Evolutionary conservation across 2,888 invertebrate species (phyloP).

Genomic region (Xestoiulus laeticollis): DNA sequence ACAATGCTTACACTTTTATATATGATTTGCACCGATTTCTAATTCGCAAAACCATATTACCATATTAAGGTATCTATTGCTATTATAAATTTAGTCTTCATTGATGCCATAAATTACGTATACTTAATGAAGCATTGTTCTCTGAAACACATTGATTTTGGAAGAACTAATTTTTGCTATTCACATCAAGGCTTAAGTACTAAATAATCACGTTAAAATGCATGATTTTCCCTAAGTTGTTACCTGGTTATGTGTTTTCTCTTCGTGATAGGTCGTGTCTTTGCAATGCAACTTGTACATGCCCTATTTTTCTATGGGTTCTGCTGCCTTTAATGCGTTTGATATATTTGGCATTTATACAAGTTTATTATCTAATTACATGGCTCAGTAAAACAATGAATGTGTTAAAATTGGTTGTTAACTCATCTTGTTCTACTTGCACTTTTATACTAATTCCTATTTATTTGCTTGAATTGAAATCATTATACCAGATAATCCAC

Average conservation of each 20-base stretch:
- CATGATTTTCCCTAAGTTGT: background rate
- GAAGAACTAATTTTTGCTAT: background rate
- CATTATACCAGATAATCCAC: too few species aligned
- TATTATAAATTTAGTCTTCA: background rate
- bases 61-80: too few species aligned
- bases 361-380: background rate
- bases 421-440: background rate
- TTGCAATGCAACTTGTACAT: background rate
- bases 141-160: background rate
- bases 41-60: too few species aligned
- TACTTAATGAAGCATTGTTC: slow-evolving; percentile 19
- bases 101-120: background rate
- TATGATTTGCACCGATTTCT: too few species aligned
- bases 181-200: background rate
- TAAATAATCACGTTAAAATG: background rate
- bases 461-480: too few species aligned
- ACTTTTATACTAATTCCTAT: background rate
- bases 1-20: too few species aligned
- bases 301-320: background rate
- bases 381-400: background rate
- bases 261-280: slow-evolving; percentile 1
- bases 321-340: background rate
- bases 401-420: background rate
- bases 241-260: background rate
- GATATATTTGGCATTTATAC: background rate